These are phyloP conservation scores for Okamejei kenojei DNA, from an alignment of 2,797 vertebrate genomes.

Conservation along the genomic window DNA sequence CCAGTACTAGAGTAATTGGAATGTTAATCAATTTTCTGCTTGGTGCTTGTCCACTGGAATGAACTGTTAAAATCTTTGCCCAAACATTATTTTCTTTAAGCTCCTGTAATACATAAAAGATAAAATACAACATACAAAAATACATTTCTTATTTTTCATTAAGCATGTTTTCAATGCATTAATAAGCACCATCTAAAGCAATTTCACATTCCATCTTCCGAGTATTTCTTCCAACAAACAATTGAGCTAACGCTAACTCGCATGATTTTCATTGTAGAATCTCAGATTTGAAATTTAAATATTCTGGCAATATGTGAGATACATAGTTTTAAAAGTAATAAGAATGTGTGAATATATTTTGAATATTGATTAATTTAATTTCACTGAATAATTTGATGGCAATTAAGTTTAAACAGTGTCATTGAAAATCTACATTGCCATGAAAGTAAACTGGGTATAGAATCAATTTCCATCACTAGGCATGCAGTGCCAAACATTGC, in stretches of 20 bases:
- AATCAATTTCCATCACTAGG: background rate
- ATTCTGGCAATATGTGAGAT: background rate
- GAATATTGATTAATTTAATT: background rate
- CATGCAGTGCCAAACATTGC: background rate
- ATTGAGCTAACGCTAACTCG: background rate
- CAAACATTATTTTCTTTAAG: background rate
- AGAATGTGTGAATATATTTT: background rate
- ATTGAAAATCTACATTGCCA: background rate
- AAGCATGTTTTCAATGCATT: constrained; percentile 7
- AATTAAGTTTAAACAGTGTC: background rate
- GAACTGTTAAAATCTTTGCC: background rate
- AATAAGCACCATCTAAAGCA: background rate
- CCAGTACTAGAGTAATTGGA: background rate
- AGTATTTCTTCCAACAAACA: background rate
- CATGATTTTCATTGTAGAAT: background rate
- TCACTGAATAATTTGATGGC: background rate
- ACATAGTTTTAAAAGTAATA: background rate
- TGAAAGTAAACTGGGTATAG: background rate
- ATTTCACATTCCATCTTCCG: background rate
- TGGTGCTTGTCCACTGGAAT: background rate
- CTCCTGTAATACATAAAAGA: background rate
- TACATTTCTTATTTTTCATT: background rate
- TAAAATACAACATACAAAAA: background rate
- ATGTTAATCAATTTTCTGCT: background rate
- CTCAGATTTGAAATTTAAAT: background rate